Conservation (phyloP, 2,888 invertebrate species). For the Brassicogethes aeneus region DNA sequence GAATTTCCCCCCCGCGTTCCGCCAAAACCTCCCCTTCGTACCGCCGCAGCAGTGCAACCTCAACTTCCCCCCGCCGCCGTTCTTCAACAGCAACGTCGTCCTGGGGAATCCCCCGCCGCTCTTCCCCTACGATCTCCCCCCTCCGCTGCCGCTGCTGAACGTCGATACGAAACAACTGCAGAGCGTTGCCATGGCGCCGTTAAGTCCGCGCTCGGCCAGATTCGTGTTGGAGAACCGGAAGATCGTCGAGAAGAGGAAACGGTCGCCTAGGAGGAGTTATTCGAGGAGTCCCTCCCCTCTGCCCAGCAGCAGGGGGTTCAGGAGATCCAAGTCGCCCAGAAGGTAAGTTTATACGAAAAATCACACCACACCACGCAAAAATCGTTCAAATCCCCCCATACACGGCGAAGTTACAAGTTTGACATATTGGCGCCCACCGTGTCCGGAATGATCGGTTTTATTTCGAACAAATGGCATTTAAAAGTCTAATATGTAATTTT, state of each 20-base stretch:
- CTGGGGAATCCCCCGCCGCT: slow-evolving; percentile 6
- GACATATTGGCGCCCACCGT: too few relatives aligned
- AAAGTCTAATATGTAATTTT: too few relatives aligned
- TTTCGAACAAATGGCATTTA: too few relatives aligned
- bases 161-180: slow-evolving; percentile 31
- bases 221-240: slow-evolving; percentile 40
- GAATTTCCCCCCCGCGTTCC: background rate
- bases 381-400: background rate
- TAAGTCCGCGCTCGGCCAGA: slow-evolving; percentile 40
- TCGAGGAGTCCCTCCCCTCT: slow-evolving; percentile 37
- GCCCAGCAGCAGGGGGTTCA: slow-evolving; percentile 1
- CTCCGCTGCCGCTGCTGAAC: slow-evolving; percentile 31
- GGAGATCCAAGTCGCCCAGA: slow-evolving; percentile 13
- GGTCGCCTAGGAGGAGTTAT: slow-evolving; percentile 36
- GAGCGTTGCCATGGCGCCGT: slow-evolving; percentile 31
- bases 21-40: background rate
- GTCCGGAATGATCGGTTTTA: too few relatives aligned
- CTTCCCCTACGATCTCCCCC: slow-evolving; percentile 12
- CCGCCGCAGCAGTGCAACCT: background rate
- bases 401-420: slow-evolving; percentile 8
- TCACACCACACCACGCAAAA: slow-evolving; percentile 7
- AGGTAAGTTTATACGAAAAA: slow-evolving; percentile 7
- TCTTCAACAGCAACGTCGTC: slow-evolving; percentile 8
- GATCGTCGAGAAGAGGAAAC: slow-evolving; percentile 37
- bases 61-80: slow-evolving; percentile 9